Evolutionary conservation across 2,888 invertebrate species (phyloP).

Genomic region (Odontothrips loti): DNA sequence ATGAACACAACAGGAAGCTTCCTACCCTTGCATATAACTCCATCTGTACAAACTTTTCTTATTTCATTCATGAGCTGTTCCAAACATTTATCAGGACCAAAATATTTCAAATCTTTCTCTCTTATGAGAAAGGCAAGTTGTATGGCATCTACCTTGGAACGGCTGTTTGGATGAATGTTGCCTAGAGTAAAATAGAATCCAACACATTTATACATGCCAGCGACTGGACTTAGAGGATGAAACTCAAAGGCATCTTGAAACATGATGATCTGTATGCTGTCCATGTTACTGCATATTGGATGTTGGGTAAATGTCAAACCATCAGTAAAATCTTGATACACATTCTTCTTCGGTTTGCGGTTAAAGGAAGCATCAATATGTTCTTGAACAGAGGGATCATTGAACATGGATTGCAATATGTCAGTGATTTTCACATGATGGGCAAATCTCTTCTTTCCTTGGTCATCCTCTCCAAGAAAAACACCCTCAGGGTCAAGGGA

Average conservation of each 20-base stretch:
- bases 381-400: background rate
- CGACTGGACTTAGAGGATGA: background rate
- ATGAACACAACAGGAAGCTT: background rate
- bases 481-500: background rate
- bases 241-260: slow-evolving; percentile 4
- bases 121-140: background rate
- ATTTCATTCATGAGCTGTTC: background rate
- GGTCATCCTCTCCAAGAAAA: background rate
- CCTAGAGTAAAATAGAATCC: background rate
- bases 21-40: background rate
- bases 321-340: background rate
- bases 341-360: background rate
- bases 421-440: background rate
- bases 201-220: background rate
- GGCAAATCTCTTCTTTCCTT: background rate
- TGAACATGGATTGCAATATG: background rate
- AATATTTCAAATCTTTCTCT: slow-evolving; percentile 25
- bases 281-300: background rate
- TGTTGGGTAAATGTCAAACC: background rate
- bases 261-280: background rate
- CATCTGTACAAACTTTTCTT: background rate
- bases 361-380: background rate
- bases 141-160: background rate
- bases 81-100: background rate
- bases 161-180: background rate